Evolutionary conservation across 2,888 invertebrate genomes (phyloP).

Genomic region (Thysanoteuthis rhombus): DNA sequence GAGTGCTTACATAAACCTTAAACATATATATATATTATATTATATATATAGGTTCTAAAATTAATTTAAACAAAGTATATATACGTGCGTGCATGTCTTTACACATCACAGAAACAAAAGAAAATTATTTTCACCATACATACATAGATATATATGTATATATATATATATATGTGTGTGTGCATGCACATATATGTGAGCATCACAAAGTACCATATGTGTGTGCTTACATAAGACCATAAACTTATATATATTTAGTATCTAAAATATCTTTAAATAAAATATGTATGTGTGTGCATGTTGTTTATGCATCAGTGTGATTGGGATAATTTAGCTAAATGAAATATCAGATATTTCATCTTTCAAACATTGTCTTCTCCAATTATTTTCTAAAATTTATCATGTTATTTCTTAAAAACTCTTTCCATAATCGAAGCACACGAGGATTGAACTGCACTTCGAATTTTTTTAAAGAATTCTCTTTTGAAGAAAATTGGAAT

Average conservation of each 20-base stretch:
- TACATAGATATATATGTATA: neutral
- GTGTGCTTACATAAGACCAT: neutral
- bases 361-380: neutral
- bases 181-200: neutral
- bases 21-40: too few relatives aligned
- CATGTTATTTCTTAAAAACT: neutral
- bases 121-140: neutral
- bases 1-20: too few relatives aligned
- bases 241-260: neutral
- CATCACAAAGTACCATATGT: neutral
- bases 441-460: neutral
- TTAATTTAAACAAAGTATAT: neutral
- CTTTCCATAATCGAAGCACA: neutral
- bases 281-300: neutral
- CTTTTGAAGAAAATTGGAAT: neutral
- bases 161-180: too few relatives aligned
- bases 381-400: neutral
- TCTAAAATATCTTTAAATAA: neutral
- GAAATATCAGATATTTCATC: neutral
- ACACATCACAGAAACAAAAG: neutral
- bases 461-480: neutral
- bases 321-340: neutral
- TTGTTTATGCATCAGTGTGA: conserved; percentile 1
- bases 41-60: too few relatives aligned
- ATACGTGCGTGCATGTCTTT: neutral